Percentiles rank a stretch among this genome's conserved stretches.
phyloP scores from a whole-genome alignment of 2,888 invertebrate genomes.

The Volucella bombylans region DNA sequence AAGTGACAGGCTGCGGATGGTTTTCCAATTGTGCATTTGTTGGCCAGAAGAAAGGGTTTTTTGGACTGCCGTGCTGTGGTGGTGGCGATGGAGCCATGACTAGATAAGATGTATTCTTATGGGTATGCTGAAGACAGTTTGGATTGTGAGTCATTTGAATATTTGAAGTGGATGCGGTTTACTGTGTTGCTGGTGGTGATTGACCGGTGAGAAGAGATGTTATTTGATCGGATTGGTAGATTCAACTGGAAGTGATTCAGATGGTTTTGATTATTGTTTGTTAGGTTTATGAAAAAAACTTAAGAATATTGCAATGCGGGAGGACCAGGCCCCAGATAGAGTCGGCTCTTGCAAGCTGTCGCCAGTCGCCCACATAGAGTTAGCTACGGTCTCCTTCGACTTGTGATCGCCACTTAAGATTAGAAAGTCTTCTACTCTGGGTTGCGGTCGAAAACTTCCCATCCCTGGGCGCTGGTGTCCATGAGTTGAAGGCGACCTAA shows the following conservation, averaged over 20 bases:
- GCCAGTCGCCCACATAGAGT: too few relatives aligned
- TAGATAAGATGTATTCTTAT: too few relatives aligned
- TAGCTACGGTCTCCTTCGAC: too few relatives aligned
- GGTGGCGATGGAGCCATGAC: neutral
- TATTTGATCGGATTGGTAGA: constrained; percentile 5
- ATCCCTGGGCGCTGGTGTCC: too few relatives aligned
- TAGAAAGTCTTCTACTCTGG: too few relatives aligned
- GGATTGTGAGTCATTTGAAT: constrained; percentile 45
- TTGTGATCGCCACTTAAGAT: too few relatives aligned
- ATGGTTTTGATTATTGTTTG: neutral
- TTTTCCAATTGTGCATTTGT: constrained; percentile 69
- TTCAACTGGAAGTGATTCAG: neutral
- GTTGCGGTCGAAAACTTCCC: too few relatives aligned
- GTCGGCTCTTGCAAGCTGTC: too few relatives aligned
- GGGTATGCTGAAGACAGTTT: neutral
- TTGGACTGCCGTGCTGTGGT: neutral
- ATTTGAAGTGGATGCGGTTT: constrained; percentile 12
- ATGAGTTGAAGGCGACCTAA: too few relatives aligned
- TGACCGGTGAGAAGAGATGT: constrained; percentile 30
- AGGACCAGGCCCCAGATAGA: too few relatives aligned
- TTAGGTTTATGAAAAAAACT: too few relatives aligned
- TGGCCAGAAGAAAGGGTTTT: constrained; percentile 28
- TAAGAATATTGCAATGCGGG: too few relatives aligned
- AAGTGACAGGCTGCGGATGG: constrained; percentile 69
- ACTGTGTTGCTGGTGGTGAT: neutral